Base-by-base conservation (phyloP, 2,113 vertebrate species). In the Oceanites oceanicus region DNA sequence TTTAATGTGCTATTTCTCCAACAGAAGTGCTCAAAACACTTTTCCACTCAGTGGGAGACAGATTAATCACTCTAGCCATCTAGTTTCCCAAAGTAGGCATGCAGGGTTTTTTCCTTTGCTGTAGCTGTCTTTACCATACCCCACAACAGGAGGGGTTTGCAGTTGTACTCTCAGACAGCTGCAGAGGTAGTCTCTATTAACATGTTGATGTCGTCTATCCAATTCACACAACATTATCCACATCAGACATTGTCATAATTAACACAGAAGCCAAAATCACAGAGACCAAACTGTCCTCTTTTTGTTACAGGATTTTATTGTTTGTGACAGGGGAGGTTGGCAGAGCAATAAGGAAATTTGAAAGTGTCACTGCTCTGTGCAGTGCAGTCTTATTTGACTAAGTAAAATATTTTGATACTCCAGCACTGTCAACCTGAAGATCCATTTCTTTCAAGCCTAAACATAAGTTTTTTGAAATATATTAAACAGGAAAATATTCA, bases 391-490 rank as follows among this genome's bases (percentile, higher is more conserved):
- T 77, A 78, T 11, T 91, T 73, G 17, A 67, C 70, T 81, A 65
- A 61, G 47, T 62, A 53, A 86, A 88, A 47, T 34, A 52, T 38
- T 85, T 59, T 78, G 49, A 16, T 92, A 73, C 53, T 93, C 14
- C 72, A 76, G 59, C 23, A 49, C 21, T 45, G 30, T 80, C 42
- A 66, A 11, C 45, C 29, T 88, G 71, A 92, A 95, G 19, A 70
- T 79, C 14, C 26, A 47, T 16, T 74, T 94, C 26, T 93, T 70
- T 82, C 32, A 83, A 91, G 56, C n/a, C 47, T 74, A 82, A 85
- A 49, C 13, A 32, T 21, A 74, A 61, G 18, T 25, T 84, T 74
- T 85, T 34, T 11, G 77, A 70, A 42, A 58, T 44, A 34, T 2
- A 38, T 83, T 88, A 25, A 92, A 62, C 10, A 47, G 20, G 44